phyloP scores from a whole-genome alignment of 2,888 invertebrate species.

The Chrysolina oricalcia region DNA sequence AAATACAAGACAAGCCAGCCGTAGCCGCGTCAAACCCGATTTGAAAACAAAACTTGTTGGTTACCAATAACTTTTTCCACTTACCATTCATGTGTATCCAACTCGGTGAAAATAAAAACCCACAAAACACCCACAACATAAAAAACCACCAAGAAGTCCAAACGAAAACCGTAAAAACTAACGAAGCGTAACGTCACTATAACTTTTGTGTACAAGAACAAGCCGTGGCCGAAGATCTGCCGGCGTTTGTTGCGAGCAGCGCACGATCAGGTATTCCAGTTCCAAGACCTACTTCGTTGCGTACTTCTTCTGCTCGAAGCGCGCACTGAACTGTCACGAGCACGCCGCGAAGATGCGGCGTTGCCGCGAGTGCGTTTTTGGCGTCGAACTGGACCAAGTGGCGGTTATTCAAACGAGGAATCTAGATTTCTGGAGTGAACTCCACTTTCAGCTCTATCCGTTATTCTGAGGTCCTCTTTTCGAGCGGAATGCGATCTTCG shows the following conservation, averaged over 20 bases:
- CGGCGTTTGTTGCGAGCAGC: constrained; percentile 14
- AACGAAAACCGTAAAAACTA: constrained; percentile 41
- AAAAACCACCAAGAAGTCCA: constrained; percentile 38
- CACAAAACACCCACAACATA: constrained; percentile 48
- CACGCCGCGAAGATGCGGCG: constrained; percentile 34
- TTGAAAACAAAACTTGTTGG: background rate
- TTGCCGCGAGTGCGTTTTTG: constrained; percentile 30
- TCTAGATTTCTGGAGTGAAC: background rate
- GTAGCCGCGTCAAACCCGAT: background rate
- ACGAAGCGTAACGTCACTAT: constrained; percentile 34
- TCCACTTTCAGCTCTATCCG: background rate
- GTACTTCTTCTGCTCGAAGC: constrained; percentile 29
- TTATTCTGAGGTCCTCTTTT: background rate
- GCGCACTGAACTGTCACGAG: constrained; percentile 40
- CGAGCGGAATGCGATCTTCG: background rate
- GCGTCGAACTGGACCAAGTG: background rate
- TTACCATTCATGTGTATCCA: constrained; percentile 52
- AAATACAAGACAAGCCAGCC: background rate
- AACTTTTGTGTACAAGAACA: constrained; percentile 16
- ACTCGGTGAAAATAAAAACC: constrained; percentile 40
- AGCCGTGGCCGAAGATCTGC: constrained; percentile 7
- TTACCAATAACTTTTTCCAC: constrained; percentile 39
- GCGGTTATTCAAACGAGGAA: background rate
- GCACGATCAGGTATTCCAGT: constrained; percentile 1
- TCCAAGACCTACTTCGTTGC: constrained; percentile 20